Base-by-base conservation (phyloP, 2,888 invertebrate genomes). In the Petrolisthes cinctipes region DNA sequence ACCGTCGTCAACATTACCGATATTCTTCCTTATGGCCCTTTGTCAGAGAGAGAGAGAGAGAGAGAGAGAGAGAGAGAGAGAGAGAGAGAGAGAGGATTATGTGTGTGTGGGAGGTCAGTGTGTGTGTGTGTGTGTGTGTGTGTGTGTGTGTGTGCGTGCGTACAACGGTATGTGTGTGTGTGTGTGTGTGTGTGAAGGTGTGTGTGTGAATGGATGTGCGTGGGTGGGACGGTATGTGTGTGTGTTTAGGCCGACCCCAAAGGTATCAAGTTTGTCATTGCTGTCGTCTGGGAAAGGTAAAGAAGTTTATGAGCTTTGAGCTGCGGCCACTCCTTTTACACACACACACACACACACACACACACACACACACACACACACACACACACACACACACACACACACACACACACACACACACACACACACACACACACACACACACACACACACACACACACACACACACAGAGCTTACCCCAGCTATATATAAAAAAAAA, bases 141-240 rank as follows among this genome's bases (percentile, higher is more conserved):
- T 75, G 75, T 75, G 23, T 75, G 75, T 75, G 75, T 75, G 75
- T 51, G 76, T 76, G 37, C 37, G 76, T 76, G n/a, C 7, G 14
- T 11, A n/a, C n/a, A n/a, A 37, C 1, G 2, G 37, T 37, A 51
- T 75, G 75, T 75, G 75, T 9, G 75, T 75, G 75, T 75, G 23
- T 75, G 75, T 75, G 75, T 75, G 75, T 51, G 76, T 76, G 37
- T 76, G 76, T 76, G n/a, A n/a, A n/a, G n/a, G 37, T 76, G 76
- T 76, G 76, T 76, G 76, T 76, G 76, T 76, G 37, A 53, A 53
- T 76, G 37, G 37, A 53, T 76, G 76, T 76, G 76, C 53, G 76
- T 76, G 76, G 17, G 76, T 76, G 76, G 37, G 37, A 17, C 5
- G 37, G 78, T 78, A n/a, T 78, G 54, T 78, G 54, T 78, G 6